A percentile compares a stretch with the other conserved stretches of the same genome.
phyloP scores from a whole-genome alignment of 2,888 invertebrate genomes.

The Petrophora chlorosata region DNA sequence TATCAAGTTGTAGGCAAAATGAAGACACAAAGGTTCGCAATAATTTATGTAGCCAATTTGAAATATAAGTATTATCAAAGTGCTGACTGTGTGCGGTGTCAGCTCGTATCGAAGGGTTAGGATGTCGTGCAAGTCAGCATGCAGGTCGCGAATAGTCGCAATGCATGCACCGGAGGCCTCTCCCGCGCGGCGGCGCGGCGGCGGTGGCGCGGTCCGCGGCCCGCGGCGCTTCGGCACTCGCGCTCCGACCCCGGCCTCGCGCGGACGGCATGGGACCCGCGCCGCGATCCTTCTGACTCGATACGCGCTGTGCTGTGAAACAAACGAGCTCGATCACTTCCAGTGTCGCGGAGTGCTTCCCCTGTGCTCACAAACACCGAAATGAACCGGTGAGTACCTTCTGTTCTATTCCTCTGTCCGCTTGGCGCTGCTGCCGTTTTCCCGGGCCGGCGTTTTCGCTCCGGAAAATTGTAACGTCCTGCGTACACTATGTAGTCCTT shows the following conservation, averaged over 20 bases:
- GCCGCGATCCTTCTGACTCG: slow-evolving; percentile 44
- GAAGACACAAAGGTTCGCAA: too few species aligned
- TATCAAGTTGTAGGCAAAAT: too few species aligned
- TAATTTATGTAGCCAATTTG: too few species aligned
- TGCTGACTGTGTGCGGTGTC: background rate
- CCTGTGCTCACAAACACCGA: slow-evolving; percentile 30
- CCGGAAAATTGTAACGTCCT: slow-evolving; percentile 50
- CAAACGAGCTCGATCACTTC: slow-evolving; percentile 41
- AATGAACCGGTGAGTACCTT: slow-evolving; percentile 55
- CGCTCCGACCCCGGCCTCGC: slow-evolving; percentile 63
- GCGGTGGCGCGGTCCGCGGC: too few species aligned
- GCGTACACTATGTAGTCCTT: slow-evolving; percentile 35
- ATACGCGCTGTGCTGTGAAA: slow-evolving; percentile 61
- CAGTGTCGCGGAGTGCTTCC: slow-evolving; percentile 34
- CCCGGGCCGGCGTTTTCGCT: slow-evolving; percentile 50
- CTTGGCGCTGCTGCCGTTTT: slow-evolving; percentile 32
- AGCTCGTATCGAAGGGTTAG: slow-evolving; percentile 22
- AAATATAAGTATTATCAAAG: background rate
- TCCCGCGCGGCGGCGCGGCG: slow-evolving; percentile 28
- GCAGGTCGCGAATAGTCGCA: slow-evolving; percentile 29
- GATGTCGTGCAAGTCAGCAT: slow-evolving; percentile 28
- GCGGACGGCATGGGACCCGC: slow-evolving; percentile 66
- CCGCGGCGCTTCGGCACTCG: too few species aligned
- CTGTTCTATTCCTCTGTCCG: slow-evolving; percentile 1
- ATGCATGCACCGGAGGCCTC: slow-evolving; percentile 25